Base-by-base conservation (phyloP, 2,888 invertebrate genomes). In the Campoplex nolae region DNA sequence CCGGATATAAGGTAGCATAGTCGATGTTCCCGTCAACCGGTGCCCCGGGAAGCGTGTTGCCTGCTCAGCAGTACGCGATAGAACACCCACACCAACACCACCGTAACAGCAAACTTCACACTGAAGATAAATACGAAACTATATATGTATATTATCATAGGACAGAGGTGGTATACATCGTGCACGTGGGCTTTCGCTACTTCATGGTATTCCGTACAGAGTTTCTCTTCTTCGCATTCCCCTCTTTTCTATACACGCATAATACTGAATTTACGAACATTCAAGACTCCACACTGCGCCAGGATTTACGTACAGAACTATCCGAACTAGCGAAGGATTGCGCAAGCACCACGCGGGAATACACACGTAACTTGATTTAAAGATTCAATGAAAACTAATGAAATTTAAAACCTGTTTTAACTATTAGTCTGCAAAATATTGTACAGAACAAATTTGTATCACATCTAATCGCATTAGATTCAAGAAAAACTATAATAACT, bases 1-100 rank as follows among this genome's bases (percentile, higher is more conserved):
- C 13, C 71, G 74, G 28, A 87, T 87, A 54, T 83, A 83, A 16
- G 87, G 84, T 83, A 87, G 84, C 87, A 87, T 87, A 18, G 82
- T 71, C 51, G 42, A 77, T 32, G 42, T 73, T 70, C 32, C 75
- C 62, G 62, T 65, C 28, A 78, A 75, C 16, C 70, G 48, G 54
- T 78, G 75, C 54, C 74, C 77, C 78, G 74, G 74, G 75, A 82
- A 75, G 42, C 51, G 51, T 78, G 62, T 70, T 48, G 67, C 58
- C 76, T 23, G 23, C 23, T 70, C 76, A 70, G 76, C 76, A 68
- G 83, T 35, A 76, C 45, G 54, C 48, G 75, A 73, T 35, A 70
- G 23, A 80, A 28, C 73, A 23, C 18, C 80, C 79, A 80, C 76
- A 76, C 54, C 71, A 84, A 65, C 75, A 76, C 62, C 71, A 84